Conservation (phyloP, 1,140 invertebrate species). For the Drosophila prosaltans region DNA sequence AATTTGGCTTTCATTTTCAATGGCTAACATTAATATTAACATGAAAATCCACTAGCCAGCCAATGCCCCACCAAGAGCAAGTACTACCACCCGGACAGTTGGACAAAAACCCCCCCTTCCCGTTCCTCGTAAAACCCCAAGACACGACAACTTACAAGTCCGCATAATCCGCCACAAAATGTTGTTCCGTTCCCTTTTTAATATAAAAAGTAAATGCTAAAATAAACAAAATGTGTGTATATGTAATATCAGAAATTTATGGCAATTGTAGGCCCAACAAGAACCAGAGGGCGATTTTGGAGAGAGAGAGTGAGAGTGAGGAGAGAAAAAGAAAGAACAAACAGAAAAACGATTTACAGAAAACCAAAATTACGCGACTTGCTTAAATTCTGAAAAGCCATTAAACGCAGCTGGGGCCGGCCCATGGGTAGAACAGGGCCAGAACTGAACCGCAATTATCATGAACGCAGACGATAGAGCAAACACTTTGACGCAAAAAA, state of each 20-base stretch:
- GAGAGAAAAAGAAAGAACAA: slow-evolving; percentile 17
- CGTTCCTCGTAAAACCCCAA: background rate
- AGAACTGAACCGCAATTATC: slow-evolving; percentile 71
- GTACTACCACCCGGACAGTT: background rate
- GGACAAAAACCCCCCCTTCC: background rate
- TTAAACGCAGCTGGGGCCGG: slow-evolving; percentile 76
- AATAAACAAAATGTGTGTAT: slow-evolving; percentile 65
- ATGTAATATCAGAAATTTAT: slow-evolving; percentile 74
- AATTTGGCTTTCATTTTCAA: slow-evolving; percentile 8
- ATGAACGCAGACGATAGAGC: slow-evolving; percentile 57
- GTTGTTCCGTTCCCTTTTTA: slow-evolving; percentile 49
- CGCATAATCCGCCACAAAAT: slow-evolving; percentile 20
- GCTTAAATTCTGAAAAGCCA: slow-evolving; percentile 78
- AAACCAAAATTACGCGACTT: slow-evolving; percentile 68
- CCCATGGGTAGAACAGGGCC: slow-evolving; percentile 31
- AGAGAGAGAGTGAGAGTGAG: slow-evolving; percentile 17
- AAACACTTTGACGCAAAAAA: slow-evolving; percentile 51
- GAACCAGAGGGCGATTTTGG: background rate
- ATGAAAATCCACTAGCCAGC: slow-evolving; percentile 6
- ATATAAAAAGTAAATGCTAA: slow-evolving; percentile 73
- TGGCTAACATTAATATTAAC: background rate
- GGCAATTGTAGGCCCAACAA: slow-evolving; percentile 41
- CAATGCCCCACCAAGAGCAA: background rate
- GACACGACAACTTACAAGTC: slow-evolving; percentile 18
- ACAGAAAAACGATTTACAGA: slow-evolving; percentile 60